These are phyloP conservation scores for Pterostichus madidus DNA, from an alignment of 2,888 invertebrate genomes.

Conservation along the genomic window DNA sequence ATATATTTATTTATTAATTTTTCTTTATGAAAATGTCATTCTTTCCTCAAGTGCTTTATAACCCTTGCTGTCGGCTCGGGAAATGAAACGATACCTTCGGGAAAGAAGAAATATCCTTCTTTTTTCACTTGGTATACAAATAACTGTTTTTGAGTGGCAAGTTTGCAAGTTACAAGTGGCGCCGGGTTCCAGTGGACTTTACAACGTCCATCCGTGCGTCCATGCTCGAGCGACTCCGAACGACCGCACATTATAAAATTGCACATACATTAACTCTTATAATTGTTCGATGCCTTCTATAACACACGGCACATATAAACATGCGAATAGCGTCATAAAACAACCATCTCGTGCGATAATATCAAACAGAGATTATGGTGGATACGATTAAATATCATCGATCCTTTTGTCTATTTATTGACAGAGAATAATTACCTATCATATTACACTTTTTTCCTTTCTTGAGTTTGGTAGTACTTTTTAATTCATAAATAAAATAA, in stretches of 20 bases:
- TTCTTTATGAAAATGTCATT: too few species aligned
- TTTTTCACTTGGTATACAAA: not conserved
- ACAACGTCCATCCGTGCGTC: not conserved
- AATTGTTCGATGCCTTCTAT: slow-evolving; percentile 60
- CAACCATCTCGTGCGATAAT: not conserved
- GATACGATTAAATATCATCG: too few species aligned
- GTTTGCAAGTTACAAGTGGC: not conserved
- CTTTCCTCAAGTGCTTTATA: too few species aligned
- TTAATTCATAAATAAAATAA: too few species aligned
- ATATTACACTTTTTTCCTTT: too few species aligned
- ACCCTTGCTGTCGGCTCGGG: too few species aligned
- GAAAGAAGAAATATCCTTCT: not conserved
- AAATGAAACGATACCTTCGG: too few species aligned
- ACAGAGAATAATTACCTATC: too few species aligned
- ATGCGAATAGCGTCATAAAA: slow-evolving; percentile 15
- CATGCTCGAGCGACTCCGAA: slow-evolving; percentile 29
- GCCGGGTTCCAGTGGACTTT: slow-evolving; percentile 7
- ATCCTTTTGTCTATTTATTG: too few species aligned
- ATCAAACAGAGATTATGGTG: not conserved
- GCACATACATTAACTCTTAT: slow-evolving; percentile 67
- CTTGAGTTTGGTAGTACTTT: too few species aligned
- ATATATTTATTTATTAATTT: too few species aligned
- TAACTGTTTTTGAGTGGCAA: not conserved
- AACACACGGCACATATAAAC: slow-evolving; percentile 41
- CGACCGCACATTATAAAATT: slow-evolving; percentile 65